phyloP scores from a whole-genome alignment of 2,797 vertebrate genomes.

The Onychomys leucogaster region DNA sequence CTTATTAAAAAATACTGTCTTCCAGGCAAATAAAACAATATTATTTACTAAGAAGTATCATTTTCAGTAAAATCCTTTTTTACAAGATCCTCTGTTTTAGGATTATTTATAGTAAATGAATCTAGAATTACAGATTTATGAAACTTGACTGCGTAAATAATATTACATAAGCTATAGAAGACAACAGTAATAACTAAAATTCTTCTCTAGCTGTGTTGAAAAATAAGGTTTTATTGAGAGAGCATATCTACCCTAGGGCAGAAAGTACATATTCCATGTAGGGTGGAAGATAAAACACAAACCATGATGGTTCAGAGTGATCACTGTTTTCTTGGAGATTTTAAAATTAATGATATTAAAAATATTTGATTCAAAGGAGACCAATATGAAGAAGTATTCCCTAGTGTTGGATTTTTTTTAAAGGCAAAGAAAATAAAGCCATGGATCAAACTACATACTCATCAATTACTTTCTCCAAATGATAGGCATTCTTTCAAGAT shows the following conservation, averaged over 20 bases:
- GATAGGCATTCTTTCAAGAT: background rate
- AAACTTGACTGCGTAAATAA: background rate
- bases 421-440: background rate
- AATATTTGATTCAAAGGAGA: background rate
- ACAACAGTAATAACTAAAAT: background rate
- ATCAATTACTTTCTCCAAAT: slow-evolving; percentile 13
- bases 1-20: background rate
- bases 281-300: background rate
- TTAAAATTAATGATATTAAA: slow-evolving; percentile 1
- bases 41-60: slow-evolving; percentile 5
- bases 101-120: background rate
- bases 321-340: background rate
- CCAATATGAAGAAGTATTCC: background rate
- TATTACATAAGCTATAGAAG: background rate
- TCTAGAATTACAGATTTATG: background rate
- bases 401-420: background rate
- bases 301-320: background rate
- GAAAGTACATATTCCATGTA: background rate
- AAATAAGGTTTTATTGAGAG: background rate
- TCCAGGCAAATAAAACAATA: background rate
- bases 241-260: background rate
- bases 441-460: background rate
- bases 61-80: background rate
- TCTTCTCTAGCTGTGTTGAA: background rate
- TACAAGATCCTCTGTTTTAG: background rate